These are phyloP conservation scores for Tachina lurida DNA, from an alignment of 2,888 invertebrate species.

Conservation along the genomic window DNA sequence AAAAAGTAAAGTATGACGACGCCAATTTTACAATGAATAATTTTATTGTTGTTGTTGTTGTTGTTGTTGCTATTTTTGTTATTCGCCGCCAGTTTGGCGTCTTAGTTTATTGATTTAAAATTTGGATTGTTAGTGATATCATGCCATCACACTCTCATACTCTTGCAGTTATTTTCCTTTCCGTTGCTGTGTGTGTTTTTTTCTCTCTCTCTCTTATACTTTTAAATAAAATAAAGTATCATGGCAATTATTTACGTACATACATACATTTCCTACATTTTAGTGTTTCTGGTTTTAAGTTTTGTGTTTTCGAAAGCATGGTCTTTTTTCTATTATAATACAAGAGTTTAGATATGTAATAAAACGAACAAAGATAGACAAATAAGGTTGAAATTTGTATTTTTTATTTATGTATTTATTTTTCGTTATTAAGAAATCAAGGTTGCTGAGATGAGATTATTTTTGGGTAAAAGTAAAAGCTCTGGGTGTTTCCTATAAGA, in stretches of 20 bases:
- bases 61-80: constrained; percentile 36
- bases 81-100: constrained; percentile 69
- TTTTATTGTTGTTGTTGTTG: background rate
- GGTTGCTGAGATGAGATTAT: background rate
- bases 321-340: background rate
- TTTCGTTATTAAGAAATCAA: background rate
- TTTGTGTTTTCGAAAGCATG: background rate
- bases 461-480: no score
- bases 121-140: constrained; percentile 68
- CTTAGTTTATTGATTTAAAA: constrained; percentile 70
- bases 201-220: constrained; percentile 1
- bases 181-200: background rate
- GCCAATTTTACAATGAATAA: constrained; percentile 68
- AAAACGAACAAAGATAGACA: constrained; percentile 1
- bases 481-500: no score
- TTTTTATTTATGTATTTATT: no score
- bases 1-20: constrained; percentile 65
- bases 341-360: background rate
- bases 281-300: constrained; percentile 30
- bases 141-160: constrained; percentile 42
- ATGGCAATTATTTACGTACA: constrained; percentile 39
- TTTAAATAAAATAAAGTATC: constrained; percentile 28
- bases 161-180: background rate
- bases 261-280: constrained; percentile 29
- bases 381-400: constrained; percentile 32